These are phyloP conservation scores for Paracentrotus lividus DNA, from an alignment of 53 echinoderm and acorn worm genomes.

Conservation along the genomic window DNA sequence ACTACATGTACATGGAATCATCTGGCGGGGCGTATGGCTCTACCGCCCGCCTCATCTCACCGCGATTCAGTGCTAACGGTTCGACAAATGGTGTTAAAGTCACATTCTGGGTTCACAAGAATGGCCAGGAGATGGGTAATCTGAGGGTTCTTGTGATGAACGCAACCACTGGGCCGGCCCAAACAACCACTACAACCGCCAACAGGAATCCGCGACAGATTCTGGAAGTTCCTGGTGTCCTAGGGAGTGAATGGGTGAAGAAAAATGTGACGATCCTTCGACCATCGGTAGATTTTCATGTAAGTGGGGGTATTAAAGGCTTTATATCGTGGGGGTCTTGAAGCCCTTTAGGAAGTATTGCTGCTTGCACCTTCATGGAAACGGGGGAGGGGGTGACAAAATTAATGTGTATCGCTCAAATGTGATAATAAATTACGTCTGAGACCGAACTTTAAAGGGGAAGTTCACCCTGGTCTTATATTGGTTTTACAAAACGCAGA, in stretches of 20 bases:
- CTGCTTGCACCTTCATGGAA: too few relatives aligned
- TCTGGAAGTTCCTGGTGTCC: slow-evolving; percentile 26
- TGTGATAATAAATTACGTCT: too few relatives aligned
- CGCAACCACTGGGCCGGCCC: background rate
- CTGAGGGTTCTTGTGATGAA: slow-evolving; percentile 33
- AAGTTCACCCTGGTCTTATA: too few relatives aligned
- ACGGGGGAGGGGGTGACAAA: too few relatives aligned
- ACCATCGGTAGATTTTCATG: slow-evolving; percentile 15
- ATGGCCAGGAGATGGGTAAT: slow-evolving; percentile 78
- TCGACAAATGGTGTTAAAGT: slow-evolving; percentile 22
- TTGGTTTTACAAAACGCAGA: too few relatives aligned
- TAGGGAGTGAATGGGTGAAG: slow-evolving; percentile 46
- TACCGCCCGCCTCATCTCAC: slow-evolving; percentile 79
- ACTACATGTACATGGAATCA: slow-evolving; percentile 88
- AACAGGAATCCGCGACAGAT: slow-evolving; percentile 4
- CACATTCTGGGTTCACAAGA: slow-evolving; percentile 86
- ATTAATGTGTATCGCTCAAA: too few relatives aligned
- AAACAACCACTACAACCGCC: background rate
- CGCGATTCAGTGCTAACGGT: slow-evolving; percentile 65
- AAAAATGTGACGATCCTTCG: slow-evolving; percentile 6
- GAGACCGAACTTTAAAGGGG: too few relatives aligned
- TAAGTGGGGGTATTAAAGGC: too few relatives aligned
- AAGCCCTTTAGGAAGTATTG: too few relatives aligned
- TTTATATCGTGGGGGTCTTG: too few relatives aligned
- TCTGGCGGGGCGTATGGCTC: slow-evolving; percentile 62